Base-by-base conservation (phyloP, 2,113 vertebrate genomes). In the Gadus macrocephalus region DNA sequence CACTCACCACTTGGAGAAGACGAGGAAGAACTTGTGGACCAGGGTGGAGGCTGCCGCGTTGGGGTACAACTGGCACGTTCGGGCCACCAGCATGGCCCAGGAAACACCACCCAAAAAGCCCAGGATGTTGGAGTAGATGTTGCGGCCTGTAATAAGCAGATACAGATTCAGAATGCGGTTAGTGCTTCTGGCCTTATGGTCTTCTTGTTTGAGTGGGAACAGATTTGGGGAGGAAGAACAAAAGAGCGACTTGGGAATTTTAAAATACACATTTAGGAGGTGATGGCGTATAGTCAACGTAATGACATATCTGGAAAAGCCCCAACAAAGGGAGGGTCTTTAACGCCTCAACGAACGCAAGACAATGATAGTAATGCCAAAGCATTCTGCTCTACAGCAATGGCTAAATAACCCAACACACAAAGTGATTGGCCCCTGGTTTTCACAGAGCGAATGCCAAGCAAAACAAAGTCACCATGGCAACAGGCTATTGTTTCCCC, bases 101-200 rank as follows among this genome's bases (percentile, higher is more conserved):
- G 95, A 97, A 69, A 96, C 93, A 64, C 95, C 95, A 12, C 94
- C 94, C 84, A 97, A 90, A 87, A 97, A 96, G 85, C 95, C 95
- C 91, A 97, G 84, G 87, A 93, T 94, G 89, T 94, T 97, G 74
- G 95, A 96, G 92, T 96, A 97, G 87, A 96, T 97, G 90, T 95
- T 95, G 84, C 94, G 93, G 82, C 94, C 95, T 97, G 68, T 78
- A 14, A 31, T 16, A 62, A 17, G 8, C 16, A 27, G 22, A 49
- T 9, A 20, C 19, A 7, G 42, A 49, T 9, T 49, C 12, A 49
- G 42, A 49, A 35, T 22, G 22, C 4, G 60, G 7, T 49, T 12
- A 2, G 42, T 12, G 42, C 42, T 49, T 49, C 42, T 49, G 42
- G 9, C 1, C 11, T 42, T 42, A 25, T 25, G 42, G 9, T 49